Evolutionary conservation across 2,113 vertebrate genomes (phyloP), one percentile per base, ranked within the genome.

Genomic region (Pagrus major): DNA sequence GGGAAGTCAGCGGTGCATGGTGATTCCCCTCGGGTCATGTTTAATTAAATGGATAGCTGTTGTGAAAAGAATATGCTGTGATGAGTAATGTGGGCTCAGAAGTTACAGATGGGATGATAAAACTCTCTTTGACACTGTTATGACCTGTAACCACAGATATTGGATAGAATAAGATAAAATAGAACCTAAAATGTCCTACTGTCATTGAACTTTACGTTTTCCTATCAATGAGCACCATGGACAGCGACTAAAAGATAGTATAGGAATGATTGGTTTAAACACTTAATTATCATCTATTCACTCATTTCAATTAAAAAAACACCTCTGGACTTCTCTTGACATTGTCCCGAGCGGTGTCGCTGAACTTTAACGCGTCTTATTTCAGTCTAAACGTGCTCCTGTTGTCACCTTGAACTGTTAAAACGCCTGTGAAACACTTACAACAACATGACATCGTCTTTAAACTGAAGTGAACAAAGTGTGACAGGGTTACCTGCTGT

Each of bases 21-120:
- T 88, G 86, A 90, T 91, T 94, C 91, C 93, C 91, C 83, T 85
- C 5, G 85, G 81, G 78, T 83, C 89, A 91, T 92, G 89, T 89
- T 92, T 93, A 89, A 92, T 93, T 93, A 84, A 93, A 86, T 21
- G 71, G 66, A 83, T 85, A 60, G 66, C 80, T 85, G 78, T 54
- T 51, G 79, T 82, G 76, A 73, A 51, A 81, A 80, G 12, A 64
- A 84, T 78, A 81, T 61, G 23, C 39, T 46, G 37, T 41, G 52
- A 74, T 81, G 71, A 89, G 55, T 75, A 71, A 86, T 79, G 67
- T 3, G 41, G 20, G 11, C 71, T 84, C 60, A 63, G 7, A 49
- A 58, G 68, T 9, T 78, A 39, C 20, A 78, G 8, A 31, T 55
- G 44, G 61, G 8, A 51, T 51, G 56, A 33, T 56, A 21, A 63